A percentile compares a stretch with the other conserved stretches of the same genome.
Evolutionary conservation across 1,140 invertebrate species (phyloP).

Genomic region (Drosophila jambulina): DNA sequence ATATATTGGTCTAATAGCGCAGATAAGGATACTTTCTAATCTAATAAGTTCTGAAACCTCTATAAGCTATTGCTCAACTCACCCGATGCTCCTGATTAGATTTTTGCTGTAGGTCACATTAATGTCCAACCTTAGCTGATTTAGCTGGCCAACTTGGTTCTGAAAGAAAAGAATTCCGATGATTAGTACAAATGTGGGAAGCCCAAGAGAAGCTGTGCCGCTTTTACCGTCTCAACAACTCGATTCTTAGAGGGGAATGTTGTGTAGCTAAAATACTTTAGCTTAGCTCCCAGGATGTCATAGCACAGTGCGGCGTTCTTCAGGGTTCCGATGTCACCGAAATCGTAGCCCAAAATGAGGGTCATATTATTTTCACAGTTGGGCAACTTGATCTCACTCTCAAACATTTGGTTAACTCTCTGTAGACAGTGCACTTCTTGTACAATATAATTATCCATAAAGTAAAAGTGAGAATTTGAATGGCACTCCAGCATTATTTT

Average conservation of each 20-base stretch:
- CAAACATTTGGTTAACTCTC: conserved; percentile 13
- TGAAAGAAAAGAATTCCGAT: background rate
- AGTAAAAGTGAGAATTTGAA: rapidly evolving
- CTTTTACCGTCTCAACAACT: conserved; percentile 25
- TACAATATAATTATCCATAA: rapidly evolving
- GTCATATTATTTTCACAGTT: conserved; percentile 38
- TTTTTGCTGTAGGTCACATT: conserved; percentile 8
- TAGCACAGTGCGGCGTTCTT: conserved; percentile 49
- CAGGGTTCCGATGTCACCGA: background rate
- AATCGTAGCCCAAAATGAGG: conserved; percentile 36
- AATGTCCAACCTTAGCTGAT: conserved; percentile 33
- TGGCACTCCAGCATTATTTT: background rate
- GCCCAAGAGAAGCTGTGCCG: no score
- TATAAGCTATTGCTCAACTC: background rate
- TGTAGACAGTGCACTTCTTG: background rate
- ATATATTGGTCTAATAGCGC: background rate
- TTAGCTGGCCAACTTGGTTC: conserved; percentile 44
- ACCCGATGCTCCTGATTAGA: conserved; percentile 26
- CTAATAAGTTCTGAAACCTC: background rate
- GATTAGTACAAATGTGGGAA: background rate
- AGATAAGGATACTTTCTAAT: background rate
- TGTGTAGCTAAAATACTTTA: conserved; percentile 51
- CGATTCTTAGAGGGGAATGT: conserved; percentile 15
- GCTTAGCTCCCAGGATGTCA: conserved; percentile 13
- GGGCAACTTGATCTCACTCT: conserved; percentile 24